These are phyloP conservation scores for Pterocles orientalis DNA, from an alignment of 2,113 vertebrate genomes.

Conservation along the genomic window DNA sequence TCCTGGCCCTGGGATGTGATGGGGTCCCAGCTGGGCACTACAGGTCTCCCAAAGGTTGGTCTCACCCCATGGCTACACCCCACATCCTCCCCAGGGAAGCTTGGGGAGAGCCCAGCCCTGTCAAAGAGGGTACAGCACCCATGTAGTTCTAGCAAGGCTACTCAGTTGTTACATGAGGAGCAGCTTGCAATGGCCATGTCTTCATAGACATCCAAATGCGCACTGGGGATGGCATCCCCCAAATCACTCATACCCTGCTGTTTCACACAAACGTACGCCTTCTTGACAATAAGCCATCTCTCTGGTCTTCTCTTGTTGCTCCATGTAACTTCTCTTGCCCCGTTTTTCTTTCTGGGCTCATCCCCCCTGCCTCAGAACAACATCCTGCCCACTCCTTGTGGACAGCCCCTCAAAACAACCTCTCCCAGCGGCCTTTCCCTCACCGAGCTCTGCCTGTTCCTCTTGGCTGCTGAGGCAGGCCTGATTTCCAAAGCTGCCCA, in stretches of 20 bases:
- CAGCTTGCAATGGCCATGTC: not conserved
- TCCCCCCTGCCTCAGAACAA: not conserved
- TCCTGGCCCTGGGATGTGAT: rapidly evolving
- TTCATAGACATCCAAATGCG: rapidly evolving
- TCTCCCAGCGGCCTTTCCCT: not conserved
- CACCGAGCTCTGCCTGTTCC: not conserved
- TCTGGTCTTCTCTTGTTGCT: not conserved
- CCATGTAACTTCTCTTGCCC: not conserved
- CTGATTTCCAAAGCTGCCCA: not conserved
- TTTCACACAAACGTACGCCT: not conserved
- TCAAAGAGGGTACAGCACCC: not conserved
- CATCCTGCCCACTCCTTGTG: not conserved
- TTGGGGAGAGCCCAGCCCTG: not conserved
- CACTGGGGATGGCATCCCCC: rapidly evolving
- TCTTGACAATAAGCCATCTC: not conserved
- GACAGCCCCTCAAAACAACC: not conserved
- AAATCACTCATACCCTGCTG: not conserved
- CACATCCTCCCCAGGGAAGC: too few species aligned
- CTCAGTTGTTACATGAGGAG: not conserved
- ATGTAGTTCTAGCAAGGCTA: not conserved
- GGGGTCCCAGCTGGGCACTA: not conserved
- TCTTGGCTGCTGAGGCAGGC: not conserved
- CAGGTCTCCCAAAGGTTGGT: not conserved
- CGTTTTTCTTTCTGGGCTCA: not conserved
- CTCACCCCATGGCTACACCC: not conserved